phyloP scores from a whole-genome alignment of 2,113 vertebrate genomes.

The Hiodon tergisus region DNA sequence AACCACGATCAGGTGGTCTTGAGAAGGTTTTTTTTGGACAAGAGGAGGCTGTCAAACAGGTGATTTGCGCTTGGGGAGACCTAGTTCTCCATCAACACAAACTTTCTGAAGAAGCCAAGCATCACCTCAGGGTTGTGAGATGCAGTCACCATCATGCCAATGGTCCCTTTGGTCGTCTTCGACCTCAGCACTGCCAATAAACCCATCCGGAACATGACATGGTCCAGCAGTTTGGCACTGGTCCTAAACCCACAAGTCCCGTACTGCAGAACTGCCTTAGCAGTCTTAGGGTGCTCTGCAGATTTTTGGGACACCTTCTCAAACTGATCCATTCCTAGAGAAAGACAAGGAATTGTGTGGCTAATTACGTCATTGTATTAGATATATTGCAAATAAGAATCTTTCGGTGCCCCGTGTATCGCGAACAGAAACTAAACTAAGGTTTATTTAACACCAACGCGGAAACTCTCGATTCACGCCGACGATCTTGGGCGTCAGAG shows the following conservation, averaged over 20 bases:
- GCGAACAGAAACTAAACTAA: too few relatives aligned
- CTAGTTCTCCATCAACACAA: too few relatives aligned
- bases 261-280: slow-evolving; percentile 74
- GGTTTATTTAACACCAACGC: too few relatives aligned
- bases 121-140: slow-evolving; percentile 93
- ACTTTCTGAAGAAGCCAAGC: not conserved
- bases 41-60: too few relatives aligned
- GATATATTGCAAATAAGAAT: too few relatives aligned
- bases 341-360: not conserved
- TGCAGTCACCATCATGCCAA: slow-evolving; percentile 92
- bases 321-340: slow-evolving; percentile 52
- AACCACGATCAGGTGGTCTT: not conserved
- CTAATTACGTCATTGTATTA: too few relatives aligned
- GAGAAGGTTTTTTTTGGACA: not conserved
- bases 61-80: too few relatives aligned
- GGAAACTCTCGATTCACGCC: too few relatives aligned
- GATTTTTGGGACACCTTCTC: slow-evolving; percentile 62
- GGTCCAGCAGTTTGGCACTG: slow-evolving; percentile 72
- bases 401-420: too few relatives aligned
- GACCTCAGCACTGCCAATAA: slow-evolving; percentile 80
- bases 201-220: slow-evolving; percentile 93
- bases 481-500: too few relatives aligned
- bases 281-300: slow-evolving; percentile 65
- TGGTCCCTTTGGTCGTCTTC: slow-evolving; percentile 68
- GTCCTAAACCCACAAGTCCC: slow-evolving; percentile 88